Conservation (phyloP, 2,113 vertebrate species). For the Crotalus tigris region DNA sequence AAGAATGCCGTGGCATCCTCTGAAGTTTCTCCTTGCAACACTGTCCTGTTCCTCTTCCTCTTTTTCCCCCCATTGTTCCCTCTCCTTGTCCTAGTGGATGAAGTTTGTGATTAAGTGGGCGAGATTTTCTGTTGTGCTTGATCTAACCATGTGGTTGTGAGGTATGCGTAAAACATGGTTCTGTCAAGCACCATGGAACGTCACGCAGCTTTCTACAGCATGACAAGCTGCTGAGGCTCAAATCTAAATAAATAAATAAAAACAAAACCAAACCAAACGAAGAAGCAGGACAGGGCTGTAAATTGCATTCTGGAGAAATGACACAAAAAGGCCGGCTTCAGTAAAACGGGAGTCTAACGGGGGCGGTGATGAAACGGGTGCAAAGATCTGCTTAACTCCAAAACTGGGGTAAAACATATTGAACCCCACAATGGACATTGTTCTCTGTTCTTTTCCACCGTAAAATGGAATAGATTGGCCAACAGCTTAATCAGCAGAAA, state of each 20-base stretch:
- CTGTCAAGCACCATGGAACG: constrained; percentile 99
- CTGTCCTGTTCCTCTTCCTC: constrained; percentile 63
- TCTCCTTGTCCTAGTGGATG: constrained; percentile 87
- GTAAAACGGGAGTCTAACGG: constrained; percentile 45
- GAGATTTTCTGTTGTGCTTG: constrained; percentile 99
- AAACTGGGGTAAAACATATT: constrained; percentile 60
- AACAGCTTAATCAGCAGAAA: constrained; percentile 77
- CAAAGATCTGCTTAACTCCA: constrained; percentile 61
- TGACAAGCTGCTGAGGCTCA: constrained; percentile 87
- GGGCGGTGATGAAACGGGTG: constrained; percentile 55
- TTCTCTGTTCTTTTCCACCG: constrained; percentile 62
- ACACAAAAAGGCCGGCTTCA: constrained; percentile 54
- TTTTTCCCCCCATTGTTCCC: constrained; percentile 71
- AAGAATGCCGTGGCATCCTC: constrained; percentile 69
- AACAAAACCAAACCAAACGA: constrained; percentile 52
- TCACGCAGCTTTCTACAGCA: constrained; percentile 97
- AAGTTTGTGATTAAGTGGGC: constrained; percentile 83
- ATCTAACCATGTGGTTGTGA: constrained; percentile 99
- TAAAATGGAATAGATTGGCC: constrained; percentile 67
- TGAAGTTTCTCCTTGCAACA: constrained; percentile 54
- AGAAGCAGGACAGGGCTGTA: constrained; percentile 63
- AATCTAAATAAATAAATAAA: constrained; percentile 61
- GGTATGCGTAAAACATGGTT: constrained; percentile 99
- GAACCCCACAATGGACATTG: constrained; percentile 56
- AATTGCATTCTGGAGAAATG: constrained; percentile 50